These are phyloP conservation scores for Phthorimaea operculella DNA, from an alignment of 1,140 invertebrate species.

Conservation along the genomic window DNA sequence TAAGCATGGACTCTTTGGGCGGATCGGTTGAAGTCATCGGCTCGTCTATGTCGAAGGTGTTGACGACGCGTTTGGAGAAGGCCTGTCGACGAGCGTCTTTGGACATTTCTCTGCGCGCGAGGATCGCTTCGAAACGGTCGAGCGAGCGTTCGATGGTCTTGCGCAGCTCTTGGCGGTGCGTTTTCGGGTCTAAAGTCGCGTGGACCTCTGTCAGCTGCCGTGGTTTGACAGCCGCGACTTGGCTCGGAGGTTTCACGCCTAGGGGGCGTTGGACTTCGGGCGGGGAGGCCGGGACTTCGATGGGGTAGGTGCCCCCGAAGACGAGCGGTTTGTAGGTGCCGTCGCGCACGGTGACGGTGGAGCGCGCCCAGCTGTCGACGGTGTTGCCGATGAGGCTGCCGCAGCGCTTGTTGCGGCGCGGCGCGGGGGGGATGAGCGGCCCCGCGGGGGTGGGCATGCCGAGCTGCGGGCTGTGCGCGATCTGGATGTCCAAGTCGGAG, in stretches of 20 bases:
- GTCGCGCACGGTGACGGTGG: conserved; percentile 29
- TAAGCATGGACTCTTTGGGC: conserved; percentile 9
- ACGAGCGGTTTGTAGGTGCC: conserved; percentile 72
- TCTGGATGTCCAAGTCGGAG: conserved; percentile 62
- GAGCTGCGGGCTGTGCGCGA: conserved; percentile 20
- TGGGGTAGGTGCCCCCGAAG: conserved; percentile 85
- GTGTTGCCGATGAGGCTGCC: conserved; percentile 72
- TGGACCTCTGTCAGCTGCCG: conserved; percentile 2
- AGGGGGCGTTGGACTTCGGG: conserved; percentile 16
- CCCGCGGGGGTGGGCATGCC: neutral
- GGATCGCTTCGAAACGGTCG: conserved; percentile 41
- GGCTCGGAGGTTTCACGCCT: conserved; percentile 8
- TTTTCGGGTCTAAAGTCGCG: conserved; percentile 7
- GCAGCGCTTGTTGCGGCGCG: conserved; percentile 19
- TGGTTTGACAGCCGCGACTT: neutral
- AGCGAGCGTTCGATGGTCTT: conserved; percentile 44
- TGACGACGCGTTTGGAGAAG: neutral
- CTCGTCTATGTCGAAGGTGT: conserved; percentile 18
- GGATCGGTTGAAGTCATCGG: conserved; percentile 5
- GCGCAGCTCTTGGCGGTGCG: conserved; percentile 23
- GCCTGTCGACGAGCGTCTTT: conserved; percentile 8
- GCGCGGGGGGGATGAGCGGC: conserved; percentile 17
- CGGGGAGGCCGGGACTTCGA: conserved; percentile 73
- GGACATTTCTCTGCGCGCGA: conserved; percentile 14
- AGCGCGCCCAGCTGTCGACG: conserved; percentile 70